Evolutionary conservation across 30 jellyfish, hydroid and myxozoan species (phyloP).

Genomic region (Aurelia aurita complex sp. Pacific): DNA sequence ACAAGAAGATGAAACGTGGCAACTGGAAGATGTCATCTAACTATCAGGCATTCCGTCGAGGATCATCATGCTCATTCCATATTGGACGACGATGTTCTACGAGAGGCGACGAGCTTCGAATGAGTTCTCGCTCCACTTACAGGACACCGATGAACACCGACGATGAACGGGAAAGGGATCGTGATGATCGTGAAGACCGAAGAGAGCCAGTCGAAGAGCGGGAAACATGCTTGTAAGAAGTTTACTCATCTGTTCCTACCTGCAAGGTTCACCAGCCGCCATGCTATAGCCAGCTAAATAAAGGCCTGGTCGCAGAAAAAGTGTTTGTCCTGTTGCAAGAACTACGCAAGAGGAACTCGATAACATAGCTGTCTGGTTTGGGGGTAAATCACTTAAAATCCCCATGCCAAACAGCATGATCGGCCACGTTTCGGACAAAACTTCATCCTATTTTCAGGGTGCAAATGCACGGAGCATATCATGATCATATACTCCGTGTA

Average conservation of each 20-base stretch:
- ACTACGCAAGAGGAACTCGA: too few species aligned
- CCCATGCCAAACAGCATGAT: too few species aligned
- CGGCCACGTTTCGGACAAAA: too few species aligned
- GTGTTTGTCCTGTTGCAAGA: too few species aligned
- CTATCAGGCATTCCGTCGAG: conserved; percentile 91
- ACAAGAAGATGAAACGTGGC: conserved; percentile 53
- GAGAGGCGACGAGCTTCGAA: conserved; percentile 77
- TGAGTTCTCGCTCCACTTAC: conserved; percentile 79
- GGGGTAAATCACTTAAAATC: too few species aligned
- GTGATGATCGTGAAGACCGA: conserved; percentile 55
- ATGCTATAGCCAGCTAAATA: too few species aligned
- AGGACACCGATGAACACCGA: conserved; percentile 82
- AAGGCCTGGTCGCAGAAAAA: too few species aligned
- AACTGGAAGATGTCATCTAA: conserved; percentile 49
- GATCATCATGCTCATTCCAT: conserved; percentile 92
- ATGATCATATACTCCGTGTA: too few species aligned
- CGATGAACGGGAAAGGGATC: conserved; percentile 75
- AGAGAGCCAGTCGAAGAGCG: conserved; percentile 45
- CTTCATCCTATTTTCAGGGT: background rate
- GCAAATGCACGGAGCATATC: background rate
- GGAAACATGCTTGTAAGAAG: conserved; percentile 70
- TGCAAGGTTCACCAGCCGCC: too few species aligned
- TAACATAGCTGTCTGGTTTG: too few species aligned
- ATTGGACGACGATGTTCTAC: conserved; percentile 87
- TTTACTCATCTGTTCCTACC: too few species aligned